A percentile compares a stretch with the other conserved stretches of the same genome.
Conservation (phyloP, 2,797 vertebrate species). For the Sebastes itinus region DNA sequence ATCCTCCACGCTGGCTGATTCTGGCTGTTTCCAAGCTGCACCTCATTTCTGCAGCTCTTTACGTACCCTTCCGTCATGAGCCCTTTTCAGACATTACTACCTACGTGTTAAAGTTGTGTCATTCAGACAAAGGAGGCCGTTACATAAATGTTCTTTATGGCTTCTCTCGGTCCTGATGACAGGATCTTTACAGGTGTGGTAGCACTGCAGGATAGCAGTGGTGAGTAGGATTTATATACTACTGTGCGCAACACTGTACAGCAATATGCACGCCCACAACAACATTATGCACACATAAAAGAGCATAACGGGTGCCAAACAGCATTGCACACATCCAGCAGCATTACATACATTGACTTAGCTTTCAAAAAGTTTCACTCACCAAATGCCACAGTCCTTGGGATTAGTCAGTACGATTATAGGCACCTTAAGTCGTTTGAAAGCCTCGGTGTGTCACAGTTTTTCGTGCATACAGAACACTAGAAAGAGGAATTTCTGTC, state of each 20-base stretch:
- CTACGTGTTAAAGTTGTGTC: neutral
- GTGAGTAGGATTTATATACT: neutral
- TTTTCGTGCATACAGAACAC: neutral
- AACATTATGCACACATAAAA: neutral
- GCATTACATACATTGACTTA: neutral
- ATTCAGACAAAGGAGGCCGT: neutral
- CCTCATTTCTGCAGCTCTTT: conserved; percentile 8
- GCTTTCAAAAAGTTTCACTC: neutral
- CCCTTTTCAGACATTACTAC: neutral
- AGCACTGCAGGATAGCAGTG: neutral
- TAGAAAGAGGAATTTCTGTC: neutral
- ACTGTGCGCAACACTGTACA: neutral
- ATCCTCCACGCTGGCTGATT: neutral
- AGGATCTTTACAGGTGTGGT: neutral
- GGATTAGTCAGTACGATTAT: neutral
- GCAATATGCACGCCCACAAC: neutral
- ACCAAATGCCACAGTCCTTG: neutral
- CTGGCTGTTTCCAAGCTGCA: neutral
- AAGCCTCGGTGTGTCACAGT: neutral
- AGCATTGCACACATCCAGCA: neutral
- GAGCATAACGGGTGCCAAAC: neutral
- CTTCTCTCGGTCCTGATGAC: neutral
- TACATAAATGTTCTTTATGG: neutral
- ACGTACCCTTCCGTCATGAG: neutral
- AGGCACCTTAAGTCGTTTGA: neutral